Evolutionary conservation across 1,140 invertebrate genomes (phyloP), one percentile per base, ranked within the genome.

Genomic region (Acromyrmex echinatior): DNA sequence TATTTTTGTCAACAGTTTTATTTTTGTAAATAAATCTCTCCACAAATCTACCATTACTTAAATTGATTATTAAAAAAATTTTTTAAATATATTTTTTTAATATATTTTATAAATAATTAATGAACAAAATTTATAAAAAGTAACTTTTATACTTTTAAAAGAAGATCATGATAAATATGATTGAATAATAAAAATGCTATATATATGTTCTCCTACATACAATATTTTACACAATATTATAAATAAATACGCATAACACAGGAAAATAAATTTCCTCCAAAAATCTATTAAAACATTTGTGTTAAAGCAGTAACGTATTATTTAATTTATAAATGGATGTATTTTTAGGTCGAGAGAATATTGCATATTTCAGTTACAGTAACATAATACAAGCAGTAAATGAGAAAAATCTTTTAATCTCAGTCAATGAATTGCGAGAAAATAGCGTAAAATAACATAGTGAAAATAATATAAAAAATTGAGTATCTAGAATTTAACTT

Each of bases 301-400:
- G 7, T 21, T 60, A 39, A 74, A 35, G 60, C 51, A 60, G 18
- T 39, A 74, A 74, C 5, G 16, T 35, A 76, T 58, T 76, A 39
- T 76, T 76, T 60, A 62, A 62, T 45, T 62, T 63, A 18, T 63
- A 78, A 78, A 78, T 63, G 35, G 16, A 45, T 78, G 10, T 39
- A 63, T 78, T 63, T 58, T 78, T n/a, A 49, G 14, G 25, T 62
- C 35, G 31, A 35, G 31, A 35, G 16, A 62, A 62, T 77, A 39
- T 77, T 62, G 9, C 7, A 77, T 28, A 21, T 62, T n/a, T 21
- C 35, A 60, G 7, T 77, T 25, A 45, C 16, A 12, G 6, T 76
- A 60, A 21, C 73, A 6, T 14, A 63, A 78, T 28, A 78, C 10
- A 16, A 63, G 49, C 16, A 39, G 21, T 21, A 65, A 63, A 49